Conservation (phyloP, 2,888 invertebrate species). For the Leptinotarsa rubiginosa region DNA sequence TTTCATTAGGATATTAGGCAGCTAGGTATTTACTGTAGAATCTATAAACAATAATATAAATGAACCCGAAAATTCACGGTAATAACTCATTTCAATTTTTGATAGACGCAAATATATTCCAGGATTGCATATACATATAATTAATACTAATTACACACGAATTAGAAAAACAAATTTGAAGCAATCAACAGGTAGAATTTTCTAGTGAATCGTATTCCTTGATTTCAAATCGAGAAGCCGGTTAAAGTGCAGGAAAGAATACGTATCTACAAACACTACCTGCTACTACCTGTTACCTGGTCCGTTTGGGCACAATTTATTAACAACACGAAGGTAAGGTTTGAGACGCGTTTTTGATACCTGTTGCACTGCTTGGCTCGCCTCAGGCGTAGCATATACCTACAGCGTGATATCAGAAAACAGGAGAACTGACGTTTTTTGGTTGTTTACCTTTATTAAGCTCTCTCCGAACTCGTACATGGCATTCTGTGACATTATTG, state of each 20-base stretch:
- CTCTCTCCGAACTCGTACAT: conserved; percentile 82
- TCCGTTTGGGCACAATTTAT: conserved; percentile 28
- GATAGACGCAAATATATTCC: background rate
- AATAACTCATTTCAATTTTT: background rate
- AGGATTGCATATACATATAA: background rate
- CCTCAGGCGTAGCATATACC: background rate
- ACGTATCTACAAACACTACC: conserved; percentile 32
- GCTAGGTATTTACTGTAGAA: too few relatives aligned
- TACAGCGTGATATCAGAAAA: background rate
- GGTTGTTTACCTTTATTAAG: conserved; percentile 75
- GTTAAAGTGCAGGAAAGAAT: conserved; percentile 37
- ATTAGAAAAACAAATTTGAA: conserved; percentile 6
- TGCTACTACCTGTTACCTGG: conserved; percentile 36
- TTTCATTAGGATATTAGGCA: too few relatives aligned
- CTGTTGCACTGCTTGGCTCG: conserved; percentile 19
- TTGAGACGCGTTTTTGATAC: conserved; percentile 19
- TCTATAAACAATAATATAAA: too few relatives aligned
- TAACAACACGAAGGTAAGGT: conserved; percentile 7
- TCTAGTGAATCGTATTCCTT: background rate
- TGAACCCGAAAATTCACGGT: too few relatives aligned
- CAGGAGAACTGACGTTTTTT: background rate
- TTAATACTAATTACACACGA: background rate
- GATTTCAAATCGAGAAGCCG: conserved; percentile 34
- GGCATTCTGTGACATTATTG: conserved; percentile 81
- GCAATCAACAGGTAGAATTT: conserved; percentile 1